phyloP scores from a whole-genome alignment of 2,888 invertebrate species.

The Azorinus chamasolen region DNA sequence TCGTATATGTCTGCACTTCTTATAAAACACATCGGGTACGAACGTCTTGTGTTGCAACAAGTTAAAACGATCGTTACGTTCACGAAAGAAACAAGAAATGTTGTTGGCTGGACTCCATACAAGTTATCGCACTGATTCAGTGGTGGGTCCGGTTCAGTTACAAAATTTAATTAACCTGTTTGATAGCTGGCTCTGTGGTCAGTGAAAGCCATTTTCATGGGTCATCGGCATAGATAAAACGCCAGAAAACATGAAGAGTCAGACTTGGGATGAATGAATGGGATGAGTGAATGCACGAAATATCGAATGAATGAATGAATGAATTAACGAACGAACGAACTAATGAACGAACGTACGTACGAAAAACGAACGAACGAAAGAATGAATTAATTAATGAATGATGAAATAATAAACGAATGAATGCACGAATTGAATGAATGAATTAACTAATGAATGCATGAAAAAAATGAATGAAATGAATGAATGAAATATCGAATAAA shows the following conservation, averaged over 20 bases:
- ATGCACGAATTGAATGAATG: background rate
- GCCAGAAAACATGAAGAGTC: background rate
- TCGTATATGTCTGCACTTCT: no score
- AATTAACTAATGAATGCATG: background rate
- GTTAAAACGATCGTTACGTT: no score
- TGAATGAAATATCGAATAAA: background rate
- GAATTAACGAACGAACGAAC: background rate
- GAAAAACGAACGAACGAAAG: no score
- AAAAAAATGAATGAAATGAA: background rate
- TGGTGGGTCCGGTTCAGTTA: constrained; percentile 18
- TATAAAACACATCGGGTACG: no score
- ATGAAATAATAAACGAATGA: background rate
- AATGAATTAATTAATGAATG: background rate
- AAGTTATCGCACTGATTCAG: background rate
- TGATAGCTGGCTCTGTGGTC: constrained; percentile 22
- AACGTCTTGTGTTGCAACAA: no score
- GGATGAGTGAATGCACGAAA: constrained; percentile 3
- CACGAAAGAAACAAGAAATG: no score
- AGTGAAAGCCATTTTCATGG: constrained; percentile 13
- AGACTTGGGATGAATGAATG: no score
- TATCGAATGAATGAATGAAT: background rate
- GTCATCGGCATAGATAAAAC: constrained; percentile 7
- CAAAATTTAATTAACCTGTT: constrained; percentile 24
- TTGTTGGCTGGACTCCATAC: no score
- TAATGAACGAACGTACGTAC: background rate